Evolutionary conservation across 2,888 invertebrate species (phyloP).

Genomic region (Dryobota labecula): DNA sequence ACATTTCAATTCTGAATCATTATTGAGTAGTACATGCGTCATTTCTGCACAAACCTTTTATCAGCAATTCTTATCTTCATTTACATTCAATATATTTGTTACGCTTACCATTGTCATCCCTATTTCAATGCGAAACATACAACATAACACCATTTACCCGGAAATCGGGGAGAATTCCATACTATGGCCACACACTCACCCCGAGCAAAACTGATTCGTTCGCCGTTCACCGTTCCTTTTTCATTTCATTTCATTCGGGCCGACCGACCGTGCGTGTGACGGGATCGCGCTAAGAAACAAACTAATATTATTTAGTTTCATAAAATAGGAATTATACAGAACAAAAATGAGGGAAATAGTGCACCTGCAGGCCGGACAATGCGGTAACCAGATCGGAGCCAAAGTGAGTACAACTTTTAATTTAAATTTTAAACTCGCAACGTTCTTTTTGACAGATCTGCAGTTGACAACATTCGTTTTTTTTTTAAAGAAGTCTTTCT

Average conservation of each 20-base stretch:
- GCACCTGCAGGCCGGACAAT: constrained; percentile 95
- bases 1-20: constrained; percentile 1
- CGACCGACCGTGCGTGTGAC: constrained; percentile 75
- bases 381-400: constrained; percentile 95
- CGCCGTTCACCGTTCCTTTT: constrained; percentile 75
- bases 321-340: constrained; percentile 67
- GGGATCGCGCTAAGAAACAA: constrained; percentile 68
- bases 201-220: constrained; percentile 72
- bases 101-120: not conserved
- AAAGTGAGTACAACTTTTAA: constrained; percentile 82
- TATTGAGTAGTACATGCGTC: not conserved
- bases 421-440: constrained; percentile 61
- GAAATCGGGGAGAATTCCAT: constrained; percentile 63
- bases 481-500: not conserved
- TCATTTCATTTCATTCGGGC: constrained; percentile 79
- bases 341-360: constrained; percentile 95
- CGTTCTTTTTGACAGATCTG: constrained; percentile 65
- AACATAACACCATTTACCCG: constrained; percentile 52
- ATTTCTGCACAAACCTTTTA: not conserved
- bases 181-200: constrained; percentile 79
- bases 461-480: constrained; percentile 7
- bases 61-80: constrained; percentile 1
- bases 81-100: not conserved
- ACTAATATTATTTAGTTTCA: constrained; percentile 66
- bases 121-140: constrained; percentile 15